Conservation (phyloP, 1,140 invertebrate genomes). For the Pantala flavescens region DNA sequence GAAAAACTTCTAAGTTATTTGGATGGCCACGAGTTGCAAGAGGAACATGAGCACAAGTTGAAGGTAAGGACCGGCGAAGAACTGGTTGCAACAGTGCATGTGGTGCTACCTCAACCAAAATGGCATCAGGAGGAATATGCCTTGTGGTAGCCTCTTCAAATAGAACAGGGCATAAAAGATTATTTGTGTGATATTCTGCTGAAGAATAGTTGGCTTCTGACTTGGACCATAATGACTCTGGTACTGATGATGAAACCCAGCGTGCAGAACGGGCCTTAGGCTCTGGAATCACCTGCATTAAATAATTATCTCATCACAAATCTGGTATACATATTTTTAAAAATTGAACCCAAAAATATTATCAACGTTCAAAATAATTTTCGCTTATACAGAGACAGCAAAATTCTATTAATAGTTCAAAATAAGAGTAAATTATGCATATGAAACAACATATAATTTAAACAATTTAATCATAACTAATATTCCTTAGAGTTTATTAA, state of each 20-base stretch:
- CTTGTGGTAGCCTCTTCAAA: slow-evolving; percentile 72
- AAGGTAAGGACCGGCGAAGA: slow-evolving; percentile 44
- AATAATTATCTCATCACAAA: neutral
- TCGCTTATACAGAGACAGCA: neutral
- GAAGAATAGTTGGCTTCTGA: slow-evolving; percentile 58
- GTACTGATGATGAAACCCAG: slow-evolving; percentile 82
- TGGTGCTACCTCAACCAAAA: slow-evolving; percentile 64
- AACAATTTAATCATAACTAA: too few relatives aligned
- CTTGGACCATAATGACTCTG: slow-evolving; percentile 63
- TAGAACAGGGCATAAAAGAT: slow-evolving; percentile 66
- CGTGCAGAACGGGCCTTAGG: slow-evolving; percentile 58
- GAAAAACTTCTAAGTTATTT: slow-evolving; percentile 59
- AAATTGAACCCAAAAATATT: neutral
- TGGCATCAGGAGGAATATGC: slow-evolving; percentile 37
- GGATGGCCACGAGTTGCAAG: slow-evolving; percentile 64
- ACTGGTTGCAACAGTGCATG: slow-evolving; percentile 63
- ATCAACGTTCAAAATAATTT: neutral
- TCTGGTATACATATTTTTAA: slow-evolving; percentile 11
- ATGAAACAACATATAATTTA: too few relatives aligned
- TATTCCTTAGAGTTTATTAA: too few relatives aligned
- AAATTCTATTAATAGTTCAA: too few relatives aligned
- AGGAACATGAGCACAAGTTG: slow-evolving; percentile 55
- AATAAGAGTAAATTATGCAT: too few relatives aligned
- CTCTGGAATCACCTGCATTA: slow-evolving; percentile 44
- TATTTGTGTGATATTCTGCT: slow-evolving; percentile 87